Evolutionary conservation across 2,113 vertebrate species (phyloP).

Genomic region (Mellivora capensis): DNA sequence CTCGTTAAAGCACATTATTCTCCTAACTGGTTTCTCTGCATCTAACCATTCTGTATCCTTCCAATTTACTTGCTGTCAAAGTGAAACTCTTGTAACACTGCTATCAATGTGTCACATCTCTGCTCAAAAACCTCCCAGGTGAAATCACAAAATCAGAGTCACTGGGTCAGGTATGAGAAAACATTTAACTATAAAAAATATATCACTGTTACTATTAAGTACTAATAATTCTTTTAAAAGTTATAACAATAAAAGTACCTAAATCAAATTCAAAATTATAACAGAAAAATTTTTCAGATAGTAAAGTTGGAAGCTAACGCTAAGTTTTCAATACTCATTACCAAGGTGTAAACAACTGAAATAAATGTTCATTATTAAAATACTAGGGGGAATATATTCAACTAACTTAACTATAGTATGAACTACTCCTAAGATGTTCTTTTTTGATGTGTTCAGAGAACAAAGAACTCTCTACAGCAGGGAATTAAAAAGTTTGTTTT

Average conservation of each 20-base stretch:
- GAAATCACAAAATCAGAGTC: not conserved
- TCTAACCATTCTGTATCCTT: not conserved
- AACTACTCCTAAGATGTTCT: not conserved
- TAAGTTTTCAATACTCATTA: not conserved
- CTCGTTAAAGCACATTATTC: not conserved
- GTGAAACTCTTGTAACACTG: not conserved
- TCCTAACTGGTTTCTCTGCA: not conserved
- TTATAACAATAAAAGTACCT: not conserved
- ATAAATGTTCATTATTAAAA: not conserved
- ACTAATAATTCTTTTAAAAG: not conserved
- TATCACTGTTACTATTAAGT: not conserved
- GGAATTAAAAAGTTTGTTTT: not conserved
- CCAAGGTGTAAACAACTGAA: not conserved
- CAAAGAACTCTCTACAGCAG: slow-evolving; percentile 35
- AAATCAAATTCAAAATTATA: not conserved
- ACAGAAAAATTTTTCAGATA: not conserved
- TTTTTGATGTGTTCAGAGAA: slow-evolving; percentile 39
- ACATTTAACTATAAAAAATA: not conserved
- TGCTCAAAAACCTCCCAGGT: not conserved
- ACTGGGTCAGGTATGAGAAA: not conserved
- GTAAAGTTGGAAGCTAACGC: not conserved
- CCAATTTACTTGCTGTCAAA: not conserved
- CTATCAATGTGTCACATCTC: not conserved
- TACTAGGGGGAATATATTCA: not conserved
- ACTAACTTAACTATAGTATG: not conserved